Percentiles rank a stretch among this genome's conserved stretches.
Conservation (phyloP, 2,888 invertebrate species). For the Andrena haemorrhoa region DNA sequence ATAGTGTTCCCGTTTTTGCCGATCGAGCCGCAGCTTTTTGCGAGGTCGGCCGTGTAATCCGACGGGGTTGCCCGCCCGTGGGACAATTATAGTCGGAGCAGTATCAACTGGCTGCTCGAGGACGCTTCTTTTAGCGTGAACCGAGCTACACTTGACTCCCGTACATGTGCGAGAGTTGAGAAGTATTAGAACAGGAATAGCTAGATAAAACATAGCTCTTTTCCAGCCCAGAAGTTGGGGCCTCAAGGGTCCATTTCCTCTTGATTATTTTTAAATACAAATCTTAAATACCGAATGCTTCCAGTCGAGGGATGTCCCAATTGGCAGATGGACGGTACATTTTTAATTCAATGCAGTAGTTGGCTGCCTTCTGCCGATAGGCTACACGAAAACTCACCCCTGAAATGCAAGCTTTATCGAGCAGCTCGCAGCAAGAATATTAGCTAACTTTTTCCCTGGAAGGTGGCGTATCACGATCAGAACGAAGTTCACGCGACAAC, state of each 20-base stretch:
- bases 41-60: slow-evolving; percentile 21
- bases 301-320: too few relatives aligned
- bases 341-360: too few relatives aligned
- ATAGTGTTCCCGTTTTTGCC: slow-evolving; percentile 23
- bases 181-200: too few relatives aligned
- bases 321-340: too few relatives aligned
- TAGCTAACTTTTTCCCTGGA: slow-evolving; percentile 24
- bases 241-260: neutral
- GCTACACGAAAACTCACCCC: slow-evolving; percentile 4
- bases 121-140: neutral
- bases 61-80: slow-evolving; percentile 5
- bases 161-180: too few relatives aligned
- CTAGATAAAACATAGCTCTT: too few relatives aligned
- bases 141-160: too few relatives aligned
- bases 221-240: too few relatives aligned
- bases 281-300: too few relatives aligned
- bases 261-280: neutral
- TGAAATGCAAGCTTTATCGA: neutral
- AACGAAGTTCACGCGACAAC: slow-evolving; percentile 59
- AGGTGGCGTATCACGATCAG: slow-evolving; percentile 38
- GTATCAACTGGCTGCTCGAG: neutral
- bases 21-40: slow-evolving; percentile 6
- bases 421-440: slow-evolving; percentile 21
- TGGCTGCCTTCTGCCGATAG: neutral
- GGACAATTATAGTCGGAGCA: slow-evolving; percentile 8